phyloP scores from a whole-genome alignment of 2,113 vertebrate genomes.

The Morone saxatilis region DNA sequence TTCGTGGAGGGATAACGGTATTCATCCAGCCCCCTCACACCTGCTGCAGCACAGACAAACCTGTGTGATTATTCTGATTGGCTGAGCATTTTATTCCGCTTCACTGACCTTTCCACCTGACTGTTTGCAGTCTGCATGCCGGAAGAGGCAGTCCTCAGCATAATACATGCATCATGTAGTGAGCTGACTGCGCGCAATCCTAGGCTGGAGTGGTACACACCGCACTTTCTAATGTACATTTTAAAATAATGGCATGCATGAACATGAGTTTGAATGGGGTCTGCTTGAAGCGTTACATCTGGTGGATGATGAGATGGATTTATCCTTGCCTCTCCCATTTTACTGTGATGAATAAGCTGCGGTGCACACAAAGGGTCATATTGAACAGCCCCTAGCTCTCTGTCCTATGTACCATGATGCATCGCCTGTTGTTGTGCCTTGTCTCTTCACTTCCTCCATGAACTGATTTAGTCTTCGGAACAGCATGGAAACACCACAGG shows the following conservation, averaged over 20 bases:
- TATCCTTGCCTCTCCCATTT: conserved; percentile 46
- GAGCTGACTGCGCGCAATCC: conserved; percentile 16
- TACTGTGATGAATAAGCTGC: conserved; percentile 63
- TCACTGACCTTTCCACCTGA: conserved; percentile 60
- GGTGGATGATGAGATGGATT: conserved; percentile 70
- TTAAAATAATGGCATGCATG: conserved; percentile 55
- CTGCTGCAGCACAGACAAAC: conserved; percentile 45
- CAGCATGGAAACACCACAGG: conserved; percentile 64
- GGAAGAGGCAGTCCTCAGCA: conserved; percentile 30
- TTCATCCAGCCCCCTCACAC: conserved; percentile 50
- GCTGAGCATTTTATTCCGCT: conserved; percentile 66
- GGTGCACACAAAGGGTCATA: conserved; percentile 62
- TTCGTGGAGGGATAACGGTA: conserved; percentile 44
- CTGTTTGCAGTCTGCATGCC: conserved; percentile 23
- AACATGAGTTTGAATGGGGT: conserved; percentile 53
- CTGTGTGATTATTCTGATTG: conserved; percentile 73
- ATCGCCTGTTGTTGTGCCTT: conserved; percentile 69
- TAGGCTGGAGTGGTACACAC: conserved; percentile 2
- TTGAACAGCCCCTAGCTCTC: conserved; percentile 60
- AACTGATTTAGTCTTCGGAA: conserved; percentile 69
- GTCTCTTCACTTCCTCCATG: conserved; percentile 56
- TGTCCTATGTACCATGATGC: conserved; percentile 64
- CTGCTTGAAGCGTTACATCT: conserved; percentile 63
- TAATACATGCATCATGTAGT: conserved; percentile 47
- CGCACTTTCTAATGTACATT: conserved; percentile 42